These are phyloP conservation scores for Tachycineta bicolor DNA, from an alignment of 2,113 vertebrate genomes.

Conservation along the genomic window DNA sequence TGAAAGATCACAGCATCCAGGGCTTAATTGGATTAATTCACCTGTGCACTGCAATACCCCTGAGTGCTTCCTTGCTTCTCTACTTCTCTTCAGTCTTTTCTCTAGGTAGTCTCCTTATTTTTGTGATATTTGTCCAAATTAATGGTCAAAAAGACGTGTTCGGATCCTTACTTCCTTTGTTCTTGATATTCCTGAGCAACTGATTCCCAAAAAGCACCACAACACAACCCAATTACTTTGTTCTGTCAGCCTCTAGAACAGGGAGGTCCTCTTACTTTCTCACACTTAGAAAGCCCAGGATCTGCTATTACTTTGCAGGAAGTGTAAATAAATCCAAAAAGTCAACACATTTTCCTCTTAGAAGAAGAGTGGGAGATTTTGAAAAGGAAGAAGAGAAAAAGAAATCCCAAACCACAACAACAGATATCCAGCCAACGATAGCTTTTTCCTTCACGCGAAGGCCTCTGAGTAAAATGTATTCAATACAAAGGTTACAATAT, in stretches of 20 bases:
- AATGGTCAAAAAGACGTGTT: not conserved
- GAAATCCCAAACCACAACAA: not conserved
- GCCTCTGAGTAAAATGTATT: not conserved
- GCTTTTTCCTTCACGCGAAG: not conserved
- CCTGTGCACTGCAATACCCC: accelerated
- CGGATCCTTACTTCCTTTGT: not conserved
- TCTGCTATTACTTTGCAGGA: not conserved
- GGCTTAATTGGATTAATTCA: accelerated
- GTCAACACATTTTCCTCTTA: not conserved
- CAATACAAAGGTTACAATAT: not conserved
- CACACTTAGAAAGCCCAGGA: not conserved
- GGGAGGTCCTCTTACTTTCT: not conserved
- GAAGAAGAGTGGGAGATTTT: not conserved
- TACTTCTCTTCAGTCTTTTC: not conserved
- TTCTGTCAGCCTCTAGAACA: not conserved
- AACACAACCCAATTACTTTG: not conserved
- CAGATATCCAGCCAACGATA: not conserved
- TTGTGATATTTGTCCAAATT: not conserved
- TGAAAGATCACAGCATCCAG: not conserved
- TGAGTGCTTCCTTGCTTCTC: not conserved
- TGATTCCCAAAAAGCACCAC: not conserved
- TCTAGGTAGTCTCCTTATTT: not conserved
- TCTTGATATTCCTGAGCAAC: not conserved
- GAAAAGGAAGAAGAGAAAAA: not conserved
- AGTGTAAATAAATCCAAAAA: not conserved